Conservation (phyloP, 2,888 invertebrate species). For the Drosophila rellima region DNA sequence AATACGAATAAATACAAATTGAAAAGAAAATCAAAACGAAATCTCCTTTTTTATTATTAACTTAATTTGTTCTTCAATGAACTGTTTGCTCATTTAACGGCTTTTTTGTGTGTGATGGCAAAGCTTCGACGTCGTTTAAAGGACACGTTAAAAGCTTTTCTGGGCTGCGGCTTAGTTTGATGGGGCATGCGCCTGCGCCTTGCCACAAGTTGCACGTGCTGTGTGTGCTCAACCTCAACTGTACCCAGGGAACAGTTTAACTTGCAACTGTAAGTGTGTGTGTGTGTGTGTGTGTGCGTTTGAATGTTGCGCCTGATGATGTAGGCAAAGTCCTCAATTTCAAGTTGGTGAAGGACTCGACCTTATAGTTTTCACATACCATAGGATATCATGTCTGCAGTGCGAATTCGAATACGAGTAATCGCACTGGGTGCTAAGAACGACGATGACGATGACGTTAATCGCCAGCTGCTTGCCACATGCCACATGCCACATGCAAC, state of each 20-base stretch:
- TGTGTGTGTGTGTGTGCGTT: constrained; percentile 32
- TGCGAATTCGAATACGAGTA: constrained; percentile 9
- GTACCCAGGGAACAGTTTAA: constrained; percentile 39
- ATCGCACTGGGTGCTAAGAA: constrained; percentile 20
- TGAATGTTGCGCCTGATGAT: constrained; percentile 50
- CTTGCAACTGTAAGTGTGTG: neutral
- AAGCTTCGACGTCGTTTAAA: constrained; percentile 17
- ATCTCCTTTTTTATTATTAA: neutral
- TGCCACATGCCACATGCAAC: constrained; percentile 6
- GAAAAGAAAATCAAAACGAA: constrained; percentile 1
- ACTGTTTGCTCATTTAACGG: constrained; percentile 22
- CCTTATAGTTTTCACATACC: constrained; percentile 75
- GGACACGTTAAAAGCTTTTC: constrained; percentile 35
- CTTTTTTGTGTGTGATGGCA: neutral
- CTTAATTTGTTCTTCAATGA: constrained; percentile 3
- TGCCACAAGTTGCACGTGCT: constrained; percentile 34
- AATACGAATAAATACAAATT: constrained; percentile 51
- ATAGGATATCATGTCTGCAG: constrained; percentile 59
- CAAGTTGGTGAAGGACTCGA: constrained; percentile 74
- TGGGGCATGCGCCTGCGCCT: constrained; percentile 43
- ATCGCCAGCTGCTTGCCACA: constrained; percentile 44
- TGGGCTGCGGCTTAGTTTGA: neutral
- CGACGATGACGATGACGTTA: constrained; percentile 62
- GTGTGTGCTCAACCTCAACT: constrained; percentile 11
- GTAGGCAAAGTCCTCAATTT: constrained; percentile 76